A percentile compares a stretch with the other conserved stretches of the same genome.
phyloP scores from a whole-genome alignment of 2,797 vertebrate species.

The Ptychobarbus kaznakovi region DNA sequence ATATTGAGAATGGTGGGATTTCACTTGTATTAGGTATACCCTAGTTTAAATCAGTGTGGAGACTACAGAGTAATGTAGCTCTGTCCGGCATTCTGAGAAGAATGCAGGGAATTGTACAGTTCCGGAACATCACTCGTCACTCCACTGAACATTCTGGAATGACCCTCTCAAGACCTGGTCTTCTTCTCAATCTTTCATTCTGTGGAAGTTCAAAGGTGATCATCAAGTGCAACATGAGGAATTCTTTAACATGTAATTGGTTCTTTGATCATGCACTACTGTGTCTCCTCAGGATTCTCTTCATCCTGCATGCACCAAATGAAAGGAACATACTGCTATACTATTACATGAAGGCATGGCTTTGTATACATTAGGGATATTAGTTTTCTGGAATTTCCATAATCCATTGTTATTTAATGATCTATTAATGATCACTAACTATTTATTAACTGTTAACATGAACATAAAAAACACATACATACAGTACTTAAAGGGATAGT shows the following conservation, averaged over 20 bases:
- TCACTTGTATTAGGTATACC: not conserved
- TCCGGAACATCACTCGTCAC: constrained; percentile 51
- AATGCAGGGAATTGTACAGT: constrained; percentile 54
- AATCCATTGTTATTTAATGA: not conserved
- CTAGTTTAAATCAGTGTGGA: not conserved
- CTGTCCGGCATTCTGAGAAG: constrained; percentile 28
- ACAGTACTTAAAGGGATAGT: not conserved
- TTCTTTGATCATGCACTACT: constrained; percentile 22
- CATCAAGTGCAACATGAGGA: constrained; percentile 27
- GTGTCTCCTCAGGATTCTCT: not conserved
- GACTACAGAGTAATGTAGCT: not conserved
- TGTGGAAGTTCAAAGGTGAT: constrained; percentile 34
- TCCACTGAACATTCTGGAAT: constrained; percentile 42
- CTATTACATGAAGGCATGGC: not conserved
- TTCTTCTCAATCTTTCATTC: constrained; percentile 44
- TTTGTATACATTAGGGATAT: not conserved
- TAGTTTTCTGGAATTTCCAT: not conserved
- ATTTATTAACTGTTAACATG: not conserved
- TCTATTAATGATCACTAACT: not conserved
- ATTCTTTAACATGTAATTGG: constrained; percentile 35
- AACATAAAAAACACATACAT: not conserved
- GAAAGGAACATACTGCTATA: not conserved
- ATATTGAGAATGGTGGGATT: not conserved
- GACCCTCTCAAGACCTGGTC: constrained; percentile 30
- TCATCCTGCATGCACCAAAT: not conserved